Base-by-base conservation (phyloP, 2,797 vertebrate species). In the Catharus ustulatus region DNA sequence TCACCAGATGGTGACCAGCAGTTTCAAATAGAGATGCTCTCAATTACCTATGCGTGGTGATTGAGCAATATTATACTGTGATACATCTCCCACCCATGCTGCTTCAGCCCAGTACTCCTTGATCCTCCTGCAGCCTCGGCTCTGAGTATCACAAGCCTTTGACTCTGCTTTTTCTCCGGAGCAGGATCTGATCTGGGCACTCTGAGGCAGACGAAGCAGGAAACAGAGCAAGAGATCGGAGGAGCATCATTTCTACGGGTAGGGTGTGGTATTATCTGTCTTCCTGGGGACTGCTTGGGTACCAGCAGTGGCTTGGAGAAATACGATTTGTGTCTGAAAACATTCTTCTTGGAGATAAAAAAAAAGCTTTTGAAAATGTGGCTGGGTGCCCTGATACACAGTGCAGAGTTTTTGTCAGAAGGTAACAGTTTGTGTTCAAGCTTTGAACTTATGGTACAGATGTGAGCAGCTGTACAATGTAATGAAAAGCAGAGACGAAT, bases 151-250 rank as follows among this genome's bases (percentile, higher is more conserved):
- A 3, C 94, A 92, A 71, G 89, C 77, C 72, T 91, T 94, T 96
- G 93, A 97, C 93, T 97, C 59, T 95, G 71, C 87, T 95, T 96
- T 95, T 94, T 95, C 80, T 96, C 87, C 3, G 93, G 85, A 83
- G 93, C 95, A 95, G 95, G 95, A 93, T 95, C 94, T 96, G 94
- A 95, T 91, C 84, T 96, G 93, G 83, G 90, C 88, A 51, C 63
- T 94, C 83, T 90, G 94, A 95, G 95, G 87, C 92, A 89, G 93
- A 95, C 88, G 96, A 68, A 95, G 89, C 92, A 93, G 93, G 94
- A 93, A 96, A 96, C 84, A 94, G 91, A 96, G 87, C 92, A 81
- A 81, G 91, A 11, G 2, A 11, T 88, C 27, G 57, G 91, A 97
- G 94, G 71, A 96, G 77, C 95, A 15, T 68, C 89, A 71, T 96